Evolutionary conservation across 1,140 invertebrate genomes (phyloP).

Genomic region (Apis florea): DNA sequence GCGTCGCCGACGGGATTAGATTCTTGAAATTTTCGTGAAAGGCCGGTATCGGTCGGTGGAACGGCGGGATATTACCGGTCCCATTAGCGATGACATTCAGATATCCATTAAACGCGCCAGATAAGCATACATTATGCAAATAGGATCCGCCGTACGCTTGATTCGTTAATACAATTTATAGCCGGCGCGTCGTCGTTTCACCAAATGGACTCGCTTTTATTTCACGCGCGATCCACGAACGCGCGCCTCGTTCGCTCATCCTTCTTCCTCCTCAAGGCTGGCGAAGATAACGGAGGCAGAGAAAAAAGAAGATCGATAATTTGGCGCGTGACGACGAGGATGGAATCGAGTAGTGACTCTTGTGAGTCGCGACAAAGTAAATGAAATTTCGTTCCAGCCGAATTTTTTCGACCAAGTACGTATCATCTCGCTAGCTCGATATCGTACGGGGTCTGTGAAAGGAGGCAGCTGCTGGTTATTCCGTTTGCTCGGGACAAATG

Average conservation of each 20-base stretch:
- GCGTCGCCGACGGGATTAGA: conserved; percentile 25
- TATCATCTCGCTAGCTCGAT: conserved; percentile 7
- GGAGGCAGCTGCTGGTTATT: conserved; percentile 36
- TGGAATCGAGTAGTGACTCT: neutral
- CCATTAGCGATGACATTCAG: conserved; percentile 63
- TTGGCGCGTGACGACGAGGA: neutral
- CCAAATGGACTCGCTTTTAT: conserved; percentile 46
- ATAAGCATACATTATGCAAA: conserved; percentile 63
- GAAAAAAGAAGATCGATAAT: conserved; percentile 32
- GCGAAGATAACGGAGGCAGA: conserved; percentile 38
- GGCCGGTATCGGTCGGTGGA: conserved; percentile 21
- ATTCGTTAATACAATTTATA: conserved; percentile 62
- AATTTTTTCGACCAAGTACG: neutral
- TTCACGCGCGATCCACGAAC: conserved; percentile 13
- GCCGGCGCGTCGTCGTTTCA: conserved; percentile 42
- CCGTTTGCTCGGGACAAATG: neutral
- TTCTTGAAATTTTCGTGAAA: conserved; percentile 58
- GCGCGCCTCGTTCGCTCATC: conserved; percentile 8
- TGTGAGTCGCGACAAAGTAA: neutral
- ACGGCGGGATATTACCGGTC: conserved; percentile 54
- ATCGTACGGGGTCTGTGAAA: neutral
- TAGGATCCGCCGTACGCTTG: conserved; percentile 40
- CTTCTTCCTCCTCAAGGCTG: conserved; percentile 15
- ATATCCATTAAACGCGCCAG: conserved; percentile 56
- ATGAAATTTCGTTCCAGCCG: neutral